Base-by-base conservation (phyloP, 2,113 vertebrate genomes). In the Sorex fumeus region DNA sequence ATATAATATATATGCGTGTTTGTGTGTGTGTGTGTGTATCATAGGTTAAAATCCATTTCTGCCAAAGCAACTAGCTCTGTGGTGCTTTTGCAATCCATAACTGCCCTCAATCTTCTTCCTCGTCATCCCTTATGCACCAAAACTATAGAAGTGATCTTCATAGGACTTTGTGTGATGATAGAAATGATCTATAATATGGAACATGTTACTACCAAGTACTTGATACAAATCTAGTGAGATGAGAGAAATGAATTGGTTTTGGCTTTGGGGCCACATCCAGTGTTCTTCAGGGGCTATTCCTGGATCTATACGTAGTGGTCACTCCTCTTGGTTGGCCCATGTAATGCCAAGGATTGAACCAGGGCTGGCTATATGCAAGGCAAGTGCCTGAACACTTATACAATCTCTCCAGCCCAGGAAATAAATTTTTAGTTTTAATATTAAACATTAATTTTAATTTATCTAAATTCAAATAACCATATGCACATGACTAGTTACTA, bases 1-100 rank as follows among this genome's bases (percentile, higher is more conserved):
- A 25, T 2, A 87, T 3, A 27, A 69, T 23, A 40, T 47, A 74
- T 6, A 47, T 43, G 7, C n/a, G n/a, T n/a, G n/a, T n/a, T n/a
- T n/a, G n/a, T n/a, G n/a, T n/a, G n/a, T n/a, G n/a, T n/a, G n/a
- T n/a, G n/a, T n/a, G n/a, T n/a, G n/a, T n/a, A n/a, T n/a, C n/a
- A n/a, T n/a, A n/a, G n/a, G n/a, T n/a, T 74, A 77, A 86, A 87
- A 91, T n/a, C 47, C 8, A n/a, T 78, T 85, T 89, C 36, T 57
- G 88, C 43, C 60, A 67, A 93, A 93, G 28, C 45, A 91, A 62
- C 64, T 72, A 78, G 53, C 16, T 93, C 28, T 18, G 23, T 4
- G 10, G 15, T 89, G 21, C 40, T 94, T 83, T 86, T 27, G 50
- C 27, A 75, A 89, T n/a, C 66, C 21, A n/a, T 32, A 53, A 71